These are phyloP conservation scores for Scolopax bukidnonensis DNA, from an alignment of 2,797 vertebrate species.

Conservation along the genomic window DNA sequence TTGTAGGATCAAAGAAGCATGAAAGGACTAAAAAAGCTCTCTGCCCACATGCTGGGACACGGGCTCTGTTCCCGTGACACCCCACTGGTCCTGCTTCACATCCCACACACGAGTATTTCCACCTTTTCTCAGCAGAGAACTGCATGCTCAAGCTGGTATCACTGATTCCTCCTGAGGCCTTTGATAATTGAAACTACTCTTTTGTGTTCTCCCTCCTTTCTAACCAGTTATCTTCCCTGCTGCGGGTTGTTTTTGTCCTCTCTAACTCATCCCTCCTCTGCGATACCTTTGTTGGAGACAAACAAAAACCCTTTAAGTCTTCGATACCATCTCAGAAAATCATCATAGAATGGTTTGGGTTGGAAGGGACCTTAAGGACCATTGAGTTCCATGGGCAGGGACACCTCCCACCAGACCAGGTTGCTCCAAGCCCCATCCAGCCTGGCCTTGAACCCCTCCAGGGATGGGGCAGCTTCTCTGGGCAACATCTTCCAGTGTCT, in stretches of 20 bases:
- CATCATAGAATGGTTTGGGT: no score
- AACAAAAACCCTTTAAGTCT: background rate
- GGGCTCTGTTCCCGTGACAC: background rate
- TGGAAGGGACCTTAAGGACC: no score
- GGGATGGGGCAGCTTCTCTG: no score
- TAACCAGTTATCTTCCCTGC: background rate
- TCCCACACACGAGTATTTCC: background rate
- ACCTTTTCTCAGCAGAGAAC: background rate
- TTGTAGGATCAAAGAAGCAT: background rate
- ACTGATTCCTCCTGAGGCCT: background rate
- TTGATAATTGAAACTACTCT: background rate
- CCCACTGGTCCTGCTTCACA: background rate
- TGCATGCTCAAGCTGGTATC: background rate
- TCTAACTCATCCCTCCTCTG: background rate
- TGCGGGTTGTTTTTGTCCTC: background rate
- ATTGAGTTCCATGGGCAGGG: no score
- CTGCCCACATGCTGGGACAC: background rate
- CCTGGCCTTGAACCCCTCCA: no score
- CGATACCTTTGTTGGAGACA: background rate
- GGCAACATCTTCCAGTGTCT: no score
- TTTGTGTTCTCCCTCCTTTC: background rate
- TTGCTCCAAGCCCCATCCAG: no score
- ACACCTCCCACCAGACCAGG: no score
- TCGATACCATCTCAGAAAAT: fast-evolving
- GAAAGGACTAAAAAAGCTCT: background rate